phyloP scores from a whole-genome alignment of 2,888 invertebrate genomes.

The Oscheius sp. region DNA sequence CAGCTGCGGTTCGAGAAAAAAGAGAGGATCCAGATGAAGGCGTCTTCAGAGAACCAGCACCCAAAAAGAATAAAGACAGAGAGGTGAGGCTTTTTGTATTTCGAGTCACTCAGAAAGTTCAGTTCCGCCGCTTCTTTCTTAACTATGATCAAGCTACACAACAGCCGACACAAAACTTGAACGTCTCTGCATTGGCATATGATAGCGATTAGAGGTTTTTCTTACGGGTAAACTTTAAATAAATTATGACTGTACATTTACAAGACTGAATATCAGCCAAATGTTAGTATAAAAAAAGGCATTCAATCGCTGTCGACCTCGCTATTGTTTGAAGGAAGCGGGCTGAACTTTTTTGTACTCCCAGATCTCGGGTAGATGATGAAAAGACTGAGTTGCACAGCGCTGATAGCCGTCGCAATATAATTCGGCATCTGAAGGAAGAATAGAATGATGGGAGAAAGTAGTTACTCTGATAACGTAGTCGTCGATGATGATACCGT shows the following conservation, averaged over 20 bases:
- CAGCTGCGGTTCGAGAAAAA: not conserved
- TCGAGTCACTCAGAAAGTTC: not conserved
- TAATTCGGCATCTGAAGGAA: slow-evolving; percentile 82
- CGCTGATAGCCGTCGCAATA: slow-evolving; percentile 82
- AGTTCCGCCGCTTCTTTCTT: slow-evolving; percentile 45
- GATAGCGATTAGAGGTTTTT: slow-evolving; percentile 25
- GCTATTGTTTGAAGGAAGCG: slow-evolving; percentile 3
- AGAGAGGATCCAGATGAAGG: not conserved
- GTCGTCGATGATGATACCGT: slow-evolving; percentile 84
- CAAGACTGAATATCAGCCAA: not conserved
- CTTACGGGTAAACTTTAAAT: not conserved
- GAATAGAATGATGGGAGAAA: not conserved
- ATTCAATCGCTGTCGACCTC: not conserved
- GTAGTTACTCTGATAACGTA: slow-evolving; percentile 81
- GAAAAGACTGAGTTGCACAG: slow-evolving; percentile 84
- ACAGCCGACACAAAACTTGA: slow-evolving; percentile 12
- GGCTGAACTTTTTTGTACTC: slow-evolving; percentile 15
- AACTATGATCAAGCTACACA: slow-evolving; percentile 35
- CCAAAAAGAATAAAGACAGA: slow-evolving; percentile 1
- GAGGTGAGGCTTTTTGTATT: slow-evolving; percentile 10
- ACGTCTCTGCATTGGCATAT: slow-evolving; percentile 31
- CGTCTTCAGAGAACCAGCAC: not conserved
- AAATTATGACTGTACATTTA: not conserved
- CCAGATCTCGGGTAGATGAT: slow-evolving; percentile 79
- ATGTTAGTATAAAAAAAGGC: not conserved